A percentile compares a stretch with the other conserved stretches of the same genome.
Conservation (phyloP, 2,888 invertebrate species). For the Dryocosmus kuriphilus region DNA sequence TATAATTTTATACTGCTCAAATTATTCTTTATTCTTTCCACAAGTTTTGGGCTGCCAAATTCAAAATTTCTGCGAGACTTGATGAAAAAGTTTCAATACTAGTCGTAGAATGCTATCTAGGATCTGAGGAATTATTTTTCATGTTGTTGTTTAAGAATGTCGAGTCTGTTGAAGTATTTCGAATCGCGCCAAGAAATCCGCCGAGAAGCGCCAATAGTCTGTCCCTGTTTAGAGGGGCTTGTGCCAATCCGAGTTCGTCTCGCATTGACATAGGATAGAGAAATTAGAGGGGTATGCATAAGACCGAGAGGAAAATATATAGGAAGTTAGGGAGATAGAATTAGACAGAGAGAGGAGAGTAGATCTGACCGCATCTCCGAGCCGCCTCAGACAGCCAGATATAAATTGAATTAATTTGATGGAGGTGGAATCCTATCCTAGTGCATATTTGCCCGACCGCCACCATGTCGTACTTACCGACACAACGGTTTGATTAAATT, state of each 20-base stretch:
- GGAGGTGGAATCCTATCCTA: constrained; percentile 64
- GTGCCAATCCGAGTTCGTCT: constrained; percentile 46
- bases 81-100: background rate
- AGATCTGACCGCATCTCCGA: constrained; percentile 62
- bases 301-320: constrained; percentile 8
- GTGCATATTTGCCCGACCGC: constrained; percentile 67
- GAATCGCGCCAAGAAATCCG: constrained; percentile 65
- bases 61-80: background rate
- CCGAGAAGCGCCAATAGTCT: constrained; percentile 64
- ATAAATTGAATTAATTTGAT: constrained; percentile 76
- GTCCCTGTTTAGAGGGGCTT: constrained; percentile 48
- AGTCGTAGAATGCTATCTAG: constrained; percentile 15
- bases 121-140: background rate
- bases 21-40: constrained; percentile 16
- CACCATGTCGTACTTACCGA: constrained; percentile 62
- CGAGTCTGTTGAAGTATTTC: constrained; percentile 13
- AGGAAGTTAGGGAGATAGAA: constrained; percentile 25
- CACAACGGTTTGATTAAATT: constrained; percentile 72
- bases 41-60: background rate
- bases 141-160: constrained; percentile 15
- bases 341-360: constrained; percentile 44
- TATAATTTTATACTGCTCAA: background rate
- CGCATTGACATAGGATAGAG: constrained; percentile 39
- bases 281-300: too few relatives aligned
- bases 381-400: constrained; percentile 68